Conservation (phyloP, 1,140 invertebrate species). For the Penaeus chinensis region DNA sequence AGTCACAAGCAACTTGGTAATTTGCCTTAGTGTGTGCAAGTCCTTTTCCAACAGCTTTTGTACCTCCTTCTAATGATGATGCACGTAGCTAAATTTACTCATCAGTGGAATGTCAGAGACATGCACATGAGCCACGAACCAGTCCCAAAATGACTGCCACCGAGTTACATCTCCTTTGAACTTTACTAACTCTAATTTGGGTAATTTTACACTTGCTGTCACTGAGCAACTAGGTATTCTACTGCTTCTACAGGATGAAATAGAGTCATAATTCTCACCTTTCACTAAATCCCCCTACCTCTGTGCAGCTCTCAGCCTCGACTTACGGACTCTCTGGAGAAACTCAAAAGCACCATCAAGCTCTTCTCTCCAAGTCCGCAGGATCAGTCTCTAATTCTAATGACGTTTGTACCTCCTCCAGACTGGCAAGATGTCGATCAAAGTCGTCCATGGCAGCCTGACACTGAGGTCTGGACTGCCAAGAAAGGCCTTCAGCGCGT, state of each 20-base stretch:
- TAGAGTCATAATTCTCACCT: not conserved
- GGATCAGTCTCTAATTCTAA: conserved; percentile 10
- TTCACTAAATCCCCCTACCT: not conserved
- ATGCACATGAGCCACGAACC: conserved; percentile 4
- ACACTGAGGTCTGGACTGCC: too few relatives aligned
- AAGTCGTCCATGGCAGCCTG: conserved; percentile 35
- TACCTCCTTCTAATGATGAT: conserved; percentile 44
- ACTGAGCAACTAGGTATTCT: not conserved
- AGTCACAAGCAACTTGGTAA: conserved; percentile 38
- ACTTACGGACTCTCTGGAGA: not conserved
- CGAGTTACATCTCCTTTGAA: conserved; percentile 25
- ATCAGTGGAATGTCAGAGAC: conserved; percentile 15
- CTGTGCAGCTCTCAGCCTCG: not conserved
- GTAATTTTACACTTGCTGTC: not conserved
- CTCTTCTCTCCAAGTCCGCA: not conserved
- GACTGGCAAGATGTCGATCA: not conserved
- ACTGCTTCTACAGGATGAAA: not conserved
- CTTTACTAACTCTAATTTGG: not conserved
- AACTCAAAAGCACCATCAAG: not conserved
- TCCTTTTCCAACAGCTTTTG: conserved; percentile 27
- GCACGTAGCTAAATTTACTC: conserved; percentile 53
- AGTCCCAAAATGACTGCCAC: conserved; percentile 43
- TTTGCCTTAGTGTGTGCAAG: conserved; percentile 46
- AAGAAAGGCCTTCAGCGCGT: too few relatives aligned
- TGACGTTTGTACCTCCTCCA: not conserved